Evolutionary conservation across 2,888 invertebrate species (phyloP).

Genomic region (Pasiphila rectangulata): DNA sequence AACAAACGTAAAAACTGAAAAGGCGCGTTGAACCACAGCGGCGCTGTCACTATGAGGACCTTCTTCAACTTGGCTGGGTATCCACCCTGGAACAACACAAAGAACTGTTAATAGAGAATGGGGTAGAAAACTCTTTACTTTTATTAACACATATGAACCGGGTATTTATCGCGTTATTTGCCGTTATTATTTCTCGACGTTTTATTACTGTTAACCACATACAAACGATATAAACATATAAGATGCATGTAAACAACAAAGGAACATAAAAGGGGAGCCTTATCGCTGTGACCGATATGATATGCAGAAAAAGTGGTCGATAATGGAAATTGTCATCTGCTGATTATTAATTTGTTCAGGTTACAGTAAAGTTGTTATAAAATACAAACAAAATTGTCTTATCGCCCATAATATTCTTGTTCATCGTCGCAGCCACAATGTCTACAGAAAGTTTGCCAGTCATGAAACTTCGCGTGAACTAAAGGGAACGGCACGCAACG

Average conservation of each 20-base stretch:
- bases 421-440: constrained; percentile 5
- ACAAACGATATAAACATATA: too few species aligned
- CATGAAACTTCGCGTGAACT: constrained; percentile 3
- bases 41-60: constrained; percentile 97
- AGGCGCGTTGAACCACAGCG: constrained; percentile 98
- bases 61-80: constrained; percentile 98
- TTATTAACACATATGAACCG: too few species aligned
- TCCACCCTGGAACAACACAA: constrained; percentile 86
- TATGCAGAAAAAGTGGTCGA: not conserved
- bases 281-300: too few species aligned
- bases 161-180: too few species aligned
- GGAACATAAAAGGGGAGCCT: too few species aligned
- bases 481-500: constrained; percentile 7
- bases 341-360: too few species aligned
- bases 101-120: not conserved
- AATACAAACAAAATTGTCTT: not conserved
- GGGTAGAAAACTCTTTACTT: too few species aligned
- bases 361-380: too few species aligned
- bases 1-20: constrained; percentile 97
- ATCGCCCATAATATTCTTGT: not conserved
- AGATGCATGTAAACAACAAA: too few species aligned
- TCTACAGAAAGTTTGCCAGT: constrained; percentile 5
- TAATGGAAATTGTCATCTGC: too few species aligned
- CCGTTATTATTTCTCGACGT: too few species aligned
- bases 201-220: too few species aligned